A percentile compares a stretch with the other conserved stretches of the same genome.
Conservation (phyloP, 1,140 invertebrate species). For the Papilio polytes region DNA sequence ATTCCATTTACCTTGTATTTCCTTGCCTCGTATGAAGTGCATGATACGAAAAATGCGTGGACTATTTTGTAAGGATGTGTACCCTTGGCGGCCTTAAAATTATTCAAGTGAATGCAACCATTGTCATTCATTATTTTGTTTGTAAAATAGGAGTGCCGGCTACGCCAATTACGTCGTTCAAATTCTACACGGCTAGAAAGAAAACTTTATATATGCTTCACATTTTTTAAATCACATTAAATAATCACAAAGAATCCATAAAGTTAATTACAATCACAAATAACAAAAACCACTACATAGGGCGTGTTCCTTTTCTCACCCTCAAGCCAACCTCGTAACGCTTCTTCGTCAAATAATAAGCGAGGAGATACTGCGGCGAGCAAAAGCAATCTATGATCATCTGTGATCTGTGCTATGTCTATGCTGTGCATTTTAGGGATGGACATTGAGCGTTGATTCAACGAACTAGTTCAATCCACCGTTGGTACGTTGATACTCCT, state of each 20-base stretch:
- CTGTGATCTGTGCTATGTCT: not conserved
- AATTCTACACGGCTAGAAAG: constrained; percentile 42
- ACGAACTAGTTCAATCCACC: too few species aligned
- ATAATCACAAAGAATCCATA: constrained; percentile 15
- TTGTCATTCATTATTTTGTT: constrained; percentile 86
- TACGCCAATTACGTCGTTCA: constrained; percentile 45
- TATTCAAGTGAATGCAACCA: constrained; percentile 91
- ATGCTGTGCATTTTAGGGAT: too few species aligned
- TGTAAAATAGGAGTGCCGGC: constrained; percentile 57
- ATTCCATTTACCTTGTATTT: constrained; percentile 86
- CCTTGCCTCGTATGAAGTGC: constrained; percentile 87
- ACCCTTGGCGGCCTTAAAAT: constrained; percentile 90
- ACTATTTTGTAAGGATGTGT: constrained; percentile 90
- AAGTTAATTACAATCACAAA: constrained; percentile 4
- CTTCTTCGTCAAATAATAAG: not conserved
- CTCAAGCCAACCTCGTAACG: not conserved
- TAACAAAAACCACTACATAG: constrained; percentile 8
- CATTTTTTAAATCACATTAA: constrained; percentile 6
- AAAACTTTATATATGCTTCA: constrained; percentile 48
- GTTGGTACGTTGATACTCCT: too few species aligned
- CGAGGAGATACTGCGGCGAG: not conserved
- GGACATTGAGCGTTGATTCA: too few species aligned
- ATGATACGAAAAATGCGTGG: constrained; percentile 90
- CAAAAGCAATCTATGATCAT: constrained; percentile 8
- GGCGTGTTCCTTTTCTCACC: constrained; percentile 10